phyloP scores from a whole-genome alignment of 2,797 vertebrate species.

The Gymnothorax reevesii region DNA sequence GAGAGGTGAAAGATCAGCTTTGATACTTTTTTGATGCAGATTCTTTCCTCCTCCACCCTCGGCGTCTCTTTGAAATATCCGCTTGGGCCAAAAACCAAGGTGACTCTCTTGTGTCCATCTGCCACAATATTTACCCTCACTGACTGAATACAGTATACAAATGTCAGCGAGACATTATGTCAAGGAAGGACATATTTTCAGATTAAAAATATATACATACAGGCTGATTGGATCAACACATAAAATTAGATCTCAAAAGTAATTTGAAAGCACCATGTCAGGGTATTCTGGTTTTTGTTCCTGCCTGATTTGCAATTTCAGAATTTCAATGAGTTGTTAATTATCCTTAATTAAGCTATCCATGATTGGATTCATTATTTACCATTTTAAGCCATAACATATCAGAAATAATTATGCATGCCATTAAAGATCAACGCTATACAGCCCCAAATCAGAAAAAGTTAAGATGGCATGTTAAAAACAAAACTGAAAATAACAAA shows the following conservation, averaged over 20 bases:
- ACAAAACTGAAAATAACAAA: too few relatives aligned
- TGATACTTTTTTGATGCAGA: not conserved
- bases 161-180: not conserved
- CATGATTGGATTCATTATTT: too few relatives aligned
- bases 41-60: conserved; percentile 11
- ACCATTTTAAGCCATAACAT: too few relatives aligned
- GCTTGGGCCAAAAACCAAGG: not conserved
- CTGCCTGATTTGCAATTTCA: too few relatives aligned
- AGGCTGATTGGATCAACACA: not conserved
- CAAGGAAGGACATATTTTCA: not conserved
- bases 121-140: not conserved
- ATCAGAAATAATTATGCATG: too few relatives aligned
- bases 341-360: too few relatives aligned
- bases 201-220: not conserved
- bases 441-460: too few relatives aligned
- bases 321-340: too few relatives aligned
- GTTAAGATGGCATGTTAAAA: too few relatives aligned
- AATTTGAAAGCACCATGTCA: too few relatives aligned
- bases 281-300: too few relatives aligned
- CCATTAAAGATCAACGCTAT: too few relatives aligned
- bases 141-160: not conserved
- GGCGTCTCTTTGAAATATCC: not conserved
- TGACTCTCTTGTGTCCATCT: not conserved
- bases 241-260: not conserved
- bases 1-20: conserved; percentile 1